phyloP scores from a whole-genome alignment of 1,140 invertebrate species.

The Drosophila orena region DNA sequence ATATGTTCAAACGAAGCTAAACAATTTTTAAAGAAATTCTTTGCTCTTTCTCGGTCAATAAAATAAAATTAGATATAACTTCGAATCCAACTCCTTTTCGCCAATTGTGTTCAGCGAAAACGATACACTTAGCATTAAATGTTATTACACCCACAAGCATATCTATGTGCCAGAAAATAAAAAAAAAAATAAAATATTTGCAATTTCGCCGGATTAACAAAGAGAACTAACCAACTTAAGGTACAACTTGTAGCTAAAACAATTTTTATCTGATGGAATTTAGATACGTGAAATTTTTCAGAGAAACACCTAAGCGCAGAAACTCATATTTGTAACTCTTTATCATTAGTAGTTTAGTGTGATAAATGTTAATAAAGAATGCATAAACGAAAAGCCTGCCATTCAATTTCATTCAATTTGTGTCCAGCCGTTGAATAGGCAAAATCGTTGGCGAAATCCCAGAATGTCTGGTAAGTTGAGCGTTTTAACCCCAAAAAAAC shows the following conservation, averaged over 20 bases:
- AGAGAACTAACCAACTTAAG: constrained; percentile 61
- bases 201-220: constrained; percentile 46
- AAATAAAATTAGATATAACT: constrained; percentile 66
- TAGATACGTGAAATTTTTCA: constrained; percentile 68
- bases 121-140: constrained; percentile 57
- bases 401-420: constrained; percentile 51
- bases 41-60: constrained; percentile 44
- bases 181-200: constrained; percentile 27
- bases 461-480: constrained; percentile 16
- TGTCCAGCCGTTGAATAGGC: not conserved
- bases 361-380: constrained; percentile 80
- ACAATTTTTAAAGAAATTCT: constrained; percentile 26
- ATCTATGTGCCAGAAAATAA: constrained; percentile 60
- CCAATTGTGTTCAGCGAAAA: constrained; percentile 68
- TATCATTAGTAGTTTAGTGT: constrained; percentile 82
- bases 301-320: constrained; percentile 34
- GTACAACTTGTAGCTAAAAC: constrained; percentile 74
- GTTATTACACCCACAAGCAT: constrained; percentile 55
- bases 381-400: constrained; percentile 38
- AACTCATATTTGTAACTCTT: constrained; percentile 75
- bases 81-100: constrained; percentile 23
- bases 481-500: constrained; percentile 10
- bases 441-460: constrained; percentile 5
- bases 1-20: constrained; percentile 28
- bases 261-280: constrained; percentile 56